Evolutionary conservation across 2,113 vertebrate genomes (phyloP), one percentile per base, ranked within the genome.

Genomic region (Turnix velox): DNA sequence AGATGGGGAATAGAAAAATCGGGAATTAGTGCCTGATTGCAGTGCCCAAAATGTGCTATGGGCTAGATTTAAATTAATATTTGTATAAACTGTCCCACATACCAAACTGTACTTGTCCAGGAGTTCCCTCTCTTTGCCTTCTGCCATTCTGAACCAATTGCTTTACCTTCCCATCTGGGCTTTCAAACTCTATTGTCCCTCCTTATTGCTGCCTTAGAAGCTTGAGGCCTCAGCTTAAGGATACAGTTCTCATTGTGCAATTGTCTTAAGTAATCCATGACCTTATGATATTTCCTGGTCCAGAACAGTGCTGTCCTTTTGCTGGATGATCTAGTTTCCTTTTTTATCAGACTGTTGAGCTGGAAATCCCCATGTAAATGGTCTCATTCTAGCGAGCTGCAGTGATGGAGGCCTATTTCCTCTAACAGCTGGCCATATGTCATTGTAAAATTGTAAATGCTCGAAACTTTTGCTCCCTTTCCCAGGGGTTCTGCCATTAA

Each of bases 401-500:
- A 72, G 73, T 58, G 69, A 49, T 49, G 72, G 67, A 67, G 61
- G 43, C 54, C 77, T 33, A 17, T 93, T 92, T 68, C 33, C 80
- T 87, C 94, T 55, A 96, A 95, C 95, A 97, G 97, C 97, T 97
- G 97, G 95, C 87, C 1, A 1, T 18, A 61, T 2, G 46, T 95
- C 92, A 96, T 94, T 98, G 97, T 97, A 85, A 96, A 95, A 93
- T n/a, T 49, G 93, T 90, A 95, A 98, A 96, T 85, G 95, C 96
- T 95, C 87, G 92, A 89, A 97, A 98, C 96, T 97, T 97, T 94
- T 95, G 96, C 97, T 98, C 92, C 85, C 13, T 9, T 97, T 98
- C 97, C 96, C 97, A 95, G 97, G 97, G 96, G 96, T 96, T 90
- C 87, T 90, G 85, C 97, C 96, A 98, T 98, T 98, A 98, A 97